Evolutionary conservation across 2,888 invertebrate species (phyloP), one percentile per base, ranked within the genome.

Genomic region (Drosophila nr. perissopoda): DNA sequence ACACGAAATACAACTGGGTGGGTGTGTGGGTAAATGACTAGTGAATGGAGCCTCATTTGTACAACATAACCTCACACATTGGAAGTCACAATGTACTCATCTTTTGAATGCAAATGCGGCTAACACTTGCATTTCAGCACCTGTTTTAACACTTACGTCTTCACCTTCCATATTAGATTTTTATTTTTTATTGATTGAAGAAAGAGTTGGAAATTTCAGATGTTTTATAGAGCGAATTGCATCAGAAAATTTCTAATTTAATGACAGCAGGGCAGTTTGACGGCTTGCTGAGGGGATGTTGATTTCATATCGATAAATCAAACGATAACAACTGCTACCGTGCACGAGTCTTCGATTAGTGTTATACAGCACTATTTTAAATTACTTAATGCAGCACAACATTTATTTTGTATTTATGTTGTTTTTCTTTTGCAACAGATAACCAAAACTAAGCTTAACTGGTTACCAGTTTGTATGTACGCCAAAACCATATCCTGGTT

Each of bases 241-340:
- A 83, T 88, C 83, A 81, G 85, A 76, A 72, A 81, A 80, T 66
- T 31, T 71, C 54, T 70, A 74, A 53, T 68, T 75, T 65, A 36
- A 64, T 79, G 78, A 78, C 77, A 80, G 80, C 80, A 62, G 57
- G 74, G 79, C 79, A 80, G 60, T 71, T 48, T 68, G 54, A 65
- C 58, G 51, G 61, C 51, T 70, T 71, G 40, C 31, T 58, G 31
- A 52, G 40, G 71, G 71, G 71, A 40, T 71, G 64, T 58, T 63
- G 38, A 34, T 66, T 25, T 60, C 0, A 27, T 63, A 70, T 71
- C 71, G 71, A 70, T 71, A 31, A n/a, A 57, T 48, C 1, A 31
- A 53, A 21, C 70, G 62, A 71, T 70, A 57, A 7, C 18, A 40
- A n/a, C 18, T 11, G 18, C 7, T 10, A 13, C 33, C n/a, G 1